Evolutionary conservation across 2,888 invertebrate species (phyloP), one percentile per base, ranked within the genome.

Genomic region (Folsomia candida): DNA sequence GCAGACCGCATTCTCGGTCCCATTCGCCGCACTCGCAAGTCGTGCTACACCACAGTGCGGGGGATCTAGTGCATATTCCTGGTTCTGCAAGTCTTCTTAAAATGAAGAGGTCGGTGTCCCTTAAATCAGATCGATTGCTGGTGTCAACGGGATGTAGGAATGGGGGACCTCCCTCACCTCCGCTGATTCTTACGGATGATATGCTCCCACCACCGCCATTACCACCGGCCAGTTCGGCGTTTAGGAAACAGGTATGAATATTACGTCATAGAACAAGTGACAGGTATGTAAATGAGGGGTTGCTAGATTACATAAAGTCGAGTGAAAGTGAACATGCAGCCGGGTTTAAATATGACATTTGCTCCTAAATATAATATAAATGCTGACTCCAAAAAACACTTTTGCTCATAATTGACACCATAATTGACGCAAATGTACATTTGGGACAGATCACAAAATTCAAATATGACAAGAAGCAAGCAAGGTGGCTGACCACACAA

Each of bases 221-320:
- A 68, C 76, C 75, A 69, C 78, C 78, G 26, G 68, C 68, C 69
- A 74, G 75, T 64, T 75, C 77, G 20, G 74, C 76, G 24, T 77
- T 79, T 68, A 72, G 79, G 59, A 79, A 79, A 70, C 79, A 79
- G 78, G 79, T 79, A 71, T 59, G 57, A 54, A 22, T 54, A 54
- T 14, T 9, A 37, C 37, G 14, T 4, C 4, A 37, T 37, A 14
- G 14, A 37, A 37, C 37, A 14, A 54, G n/a, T n/a, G 4, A 54
- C 54, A 54, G 6, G n/a, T n/a, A 54, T 54, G 18, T 14, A 54
- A 20, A 22, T 54, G n/a, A n/a, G n/a, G n/a, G n/a, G n/a, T n/a
- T n/a, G n/a, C 18, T 20, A 22, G 4, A 22, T n/a, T 6, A 54
- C 18, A 18, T 20, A 54, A 54, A 54, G 54, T 54, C 20, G n/a